Evolutionary conservation across 2,113 vertebrate species (phyloP), one percentile per base, ranked within the genome.

Genomic region (Hepsetus odoe): DNA sequence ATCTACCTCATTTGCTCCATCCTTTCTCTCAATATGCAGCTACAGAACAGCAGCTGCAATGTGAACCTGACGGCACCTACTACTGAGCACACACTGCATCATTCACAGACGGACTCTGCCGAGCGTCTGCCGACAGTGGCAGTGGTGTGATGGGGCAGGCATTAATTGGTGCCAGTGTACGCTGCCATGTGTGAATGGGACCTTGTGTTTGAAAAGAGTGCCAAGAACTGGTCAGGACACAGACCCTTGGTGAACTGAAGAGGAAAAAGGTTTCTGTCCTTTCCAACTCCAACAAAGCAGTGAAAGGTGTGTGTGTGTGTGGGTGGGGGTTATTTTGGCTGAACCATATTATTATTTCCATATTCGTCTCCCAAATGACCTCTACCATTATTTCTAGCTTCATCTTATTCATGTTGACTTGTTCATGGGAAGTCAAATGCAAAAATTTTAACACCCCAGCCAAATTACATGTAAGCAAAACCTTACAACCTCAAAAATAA

Each of bases 121-220:
- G 58, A 9, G 42, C n/a, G 65, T n/a, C 18, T 24, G n/a, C 51
- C 3, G n/a, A 22, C 2, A 55, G 51, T 22, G 51, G n/a, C n/a
- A n/a, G 51, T 22, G 51, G 51, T 51, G 46, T 80, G 73, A 72
- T 44, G 72, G 70, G 35, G 30, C 49, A 58, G 30, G 70, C 76
- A 61, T 81, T 68, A 18, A 44, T 71, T 79, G 62, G 58, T 81
- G 79, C 71, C 74, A 74, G 32, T 71, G n/a, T 46, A 58, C 22
- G 72, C 56, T 38, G 10, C 24, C 33, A 68, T n/a, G 75, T 44
- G 80, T 69, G 77, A 76, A 67, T 8, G 46, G 20, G 59, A 32
- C 58, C 44, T 70, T 59, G 59, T 49, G 35, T 22, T 42, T 5
- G 18, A 42, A 44, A 32, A 11, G n/a, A 28, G 13, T 14, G 7